These are phyloP conservation scores for Paedocypris sp. DNA, from an alignment of 2,113 vertebrate species.

Conservation along the genomic window DNA sequence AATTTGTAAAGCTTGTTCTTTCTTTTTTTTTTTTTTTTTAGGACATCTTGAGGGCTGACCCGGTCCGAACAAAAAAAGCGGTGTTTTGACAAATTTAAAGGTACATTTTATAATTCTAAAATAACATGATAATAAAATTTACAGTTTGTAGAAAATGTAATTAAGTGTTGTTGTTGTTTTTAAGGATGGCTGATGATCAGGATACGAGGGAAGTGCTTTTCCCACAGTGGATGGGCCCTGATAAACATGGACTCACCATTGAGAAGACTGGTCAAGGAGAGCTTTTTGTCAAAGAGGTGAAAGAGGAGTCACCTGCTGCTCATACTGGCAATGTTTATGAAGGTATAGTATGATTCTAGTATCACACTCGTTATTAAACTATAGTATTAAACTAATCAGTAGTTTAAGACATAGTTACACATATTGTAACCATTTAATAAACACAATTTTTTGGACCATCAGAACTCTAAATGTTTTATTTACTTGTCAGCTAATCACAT, in stretches of 20 bases:
- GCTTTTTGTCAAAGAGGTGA: conserved; percentile 76
- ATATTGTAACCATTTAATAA: not conserved
- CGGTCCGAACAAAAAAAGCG: conserved; percentile 35
- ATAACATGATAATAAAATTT: no score
- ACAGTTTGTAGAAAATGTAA: no score
- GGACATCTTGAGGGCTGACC: conserved; percentile 40
- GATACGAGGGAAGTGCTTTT: conserved; percentile 80
- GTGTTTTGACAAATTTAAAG: conserved; percentile 40
- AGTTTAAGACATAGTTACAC: no score
- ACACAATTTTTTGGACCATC: not conserved
- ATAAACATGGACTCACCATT: conserved; percentile 81
- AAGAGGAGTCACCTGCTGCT: conserved; percentile 77
- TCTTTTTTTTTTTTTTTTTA: conserved; percentile 14
- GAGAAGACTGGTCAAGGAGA: conserved; percentile 71
- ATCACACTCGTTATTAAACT: no score
- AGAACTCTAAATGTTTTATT: no score
- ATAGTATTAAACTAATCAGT: no score
- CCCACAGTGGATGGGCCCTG: conserved; percentile 78
- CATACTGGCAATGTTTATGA: conserved; percentile 77
- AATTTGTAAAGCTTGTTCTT: no score
- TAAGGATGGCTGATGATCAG: conserved; percentile 78
- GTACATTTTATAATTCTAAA: conserved; percentile 40
- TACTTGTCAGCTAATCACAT: no score
- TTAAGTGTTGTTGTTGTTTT: not conserved
- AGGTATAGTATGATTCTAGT: no score